A percentile compares a stretch with the other conserved stretches of the same genome.
phyloP scores from a whole-genome alignment of 2,888 invertebrate species.

The Allygus modestus region DNA sequence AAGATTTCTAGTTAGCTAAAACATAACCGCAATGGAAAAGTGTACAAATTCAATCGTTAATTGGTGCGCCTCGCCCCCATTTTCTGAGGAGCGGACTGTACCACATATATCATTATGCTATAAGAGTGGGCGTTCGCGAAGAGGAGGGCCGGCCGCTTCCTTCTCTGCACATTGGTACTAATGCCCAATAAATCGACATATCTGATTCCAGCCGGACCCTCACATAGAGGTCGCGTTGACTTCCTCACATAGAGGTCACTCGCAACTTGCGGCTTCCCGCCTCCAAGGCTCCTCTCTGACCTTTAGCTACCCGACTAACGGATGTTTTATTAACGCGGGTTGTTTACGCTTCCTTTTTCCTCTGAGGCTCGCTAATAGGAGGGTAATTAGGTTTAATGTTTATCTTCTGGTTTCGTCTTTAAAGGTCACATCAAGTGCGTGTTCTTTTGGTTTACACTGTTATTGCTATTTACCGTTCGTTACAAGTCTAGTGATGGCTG shows the following conservation, averaged over 20 bases:
- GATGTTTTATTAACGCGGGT: slow-evolving; percentile 45
- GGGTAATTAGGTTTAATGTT: slow-evolving; percentile 38
- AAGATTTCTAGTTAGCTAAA: no score
- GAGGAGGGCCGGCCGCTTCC: not conserved
- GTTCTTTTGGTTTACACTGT: not conserved
- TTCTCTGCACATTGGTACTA: not conserved
- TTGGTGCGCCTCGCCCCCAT: not conserved
- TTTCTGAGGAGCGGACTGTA: not conserved
- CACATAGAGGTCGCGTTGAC: not conserved
- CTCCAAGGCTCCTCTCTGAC: slow-evolving; percentile 22
- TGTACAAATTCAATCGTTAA: no score
- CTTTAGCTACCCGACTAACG: slow-evolving; percentile 37
- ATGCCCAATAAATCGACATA: slow-evolving; percentile 33
- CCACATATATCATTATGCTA: slow-evolving; percentile 1
- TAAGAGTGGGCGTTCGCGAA: slow-evolving; percentile 12
- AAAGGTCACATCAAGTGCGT: not conserved
- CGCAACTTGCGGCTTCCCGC: not conserved
- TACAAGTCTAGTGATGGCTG: not conserved
- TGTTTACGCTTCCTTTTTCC: slow-evolving; percentile 44
- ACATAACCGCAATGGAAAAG: no score
- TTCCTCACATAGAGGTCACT: slow-evolving; percentile 33
- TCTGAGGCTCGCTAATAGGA: slow-evolving; percentile 1
- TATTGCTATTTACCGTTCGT: not conserved
- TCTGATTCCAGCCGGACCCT: not conserved
- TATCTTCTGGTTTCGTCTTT: slow-evolving; percentile 31